phyloP scores from a whole-genome alignment of 1,140 invertebrate genomes.

The Globodera ellingtonae region DNA sequence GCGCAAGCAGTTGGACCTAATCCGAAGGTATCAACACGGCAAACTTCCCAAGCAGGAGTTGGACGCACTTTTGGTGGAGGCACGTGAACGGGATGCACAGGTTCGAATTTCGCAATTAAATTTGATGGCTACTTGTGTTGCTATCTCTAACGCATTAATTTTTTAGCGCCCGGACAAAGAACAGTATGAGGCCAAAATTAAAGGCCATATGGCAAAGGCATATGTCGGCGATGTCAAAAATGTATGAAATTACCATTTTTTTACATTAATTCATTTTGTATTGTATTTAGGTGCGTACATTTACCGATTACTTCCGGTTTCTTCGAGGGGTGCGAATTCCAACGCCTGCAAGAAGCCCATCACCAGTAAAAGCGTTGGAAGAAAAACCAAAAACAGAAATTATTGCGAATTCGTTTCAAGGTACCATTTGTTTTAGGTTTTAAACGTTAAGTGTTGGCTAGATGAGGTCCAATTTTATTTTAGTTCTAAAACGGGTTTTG shows the following conservation, averaged over 20 bases:
- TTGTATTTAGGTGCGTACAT: conserved; percentile 12
- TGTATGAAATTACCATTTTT: conserved; percentile 27
- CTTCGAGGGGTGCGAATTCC: conserved; percentile 18
- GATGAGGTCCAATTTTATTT: background rate
- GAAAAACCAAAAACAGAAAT: background rate
- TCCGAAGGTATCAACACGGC: conserved; percentile 24
- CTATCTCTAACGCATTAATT: background rate
- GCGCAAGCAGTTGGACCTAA: conserved; percentile 26
- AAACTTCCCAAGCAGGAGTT: conserved; percentile 29
- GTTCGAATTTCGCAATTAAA: too few species aligned
- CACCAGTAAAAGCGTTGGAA: background rate
- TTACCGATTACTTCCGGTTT: conserved; percentile 21
- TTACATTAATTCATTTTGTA: background rate
- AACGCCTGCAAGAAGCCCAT: background rate
- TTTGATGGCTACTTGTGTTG: too few species aligned
- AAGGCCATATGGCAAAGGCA: conserved; percentile 7
- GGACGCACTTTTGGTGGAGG: conserved; percentile 18
- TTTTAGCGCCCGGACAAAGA: conserved; percentile 31
- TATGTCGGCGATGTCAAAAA: conserved; percentile 24
- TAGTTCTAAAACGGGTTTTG: background rate
- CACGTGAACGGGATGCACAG: conserved; percentile 29
- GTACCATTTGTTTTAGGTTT: background rate
- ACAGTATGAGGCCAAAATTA: conserved; percentile 9
- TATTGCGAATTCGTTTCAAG: background rate
- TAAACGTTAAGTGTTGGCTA: background rate